Evolutionary conservation across 2,797 vertebrate genomes (phyloP).

Genomic region (Crenichthys baileyi): DNA sequence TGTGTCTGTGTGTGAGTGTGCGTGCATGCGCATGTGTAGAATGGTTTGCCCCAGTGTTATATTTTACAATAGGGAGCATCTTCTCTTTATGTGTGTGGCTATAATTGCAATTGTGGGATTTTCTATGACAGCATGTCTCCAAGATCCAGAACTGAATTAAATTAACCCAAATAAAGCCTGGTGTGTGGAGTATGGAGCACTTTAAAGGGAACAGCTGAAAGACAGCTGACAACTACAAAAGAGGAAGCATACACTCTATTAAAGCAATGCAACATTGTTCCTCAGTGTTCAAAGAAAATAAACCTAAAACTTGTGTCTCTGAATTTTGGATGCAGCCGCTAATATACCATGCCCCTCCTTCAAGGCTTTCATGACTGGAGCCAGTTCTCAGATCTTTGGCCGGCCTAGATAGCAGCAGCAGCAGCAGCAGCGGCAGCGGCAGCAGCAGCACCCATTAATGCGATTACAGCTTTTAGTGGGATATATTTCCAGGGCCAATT

Average conservation of each 20-base stretch:
- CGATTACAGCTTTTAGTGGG: conserved; percentile 76
- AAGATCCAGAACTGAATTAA: conserved; percentile 73
- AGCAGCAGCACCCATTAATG: conserved; percentile 68
- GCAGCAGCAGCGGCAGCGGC: conserved; percentile 36
- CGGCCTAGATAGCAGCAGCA: conserved; percentile 57
- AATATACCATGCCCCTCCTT: conserved; percentile 46
- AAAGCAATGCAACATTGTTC: conserved; percentile 32
- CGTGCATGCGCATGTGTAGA: neutral
- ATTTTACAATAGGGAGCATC: conserved; percentile 34
- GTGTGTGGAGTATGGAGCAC: conserved; percentile 43
- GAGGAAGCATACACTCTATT: conserved; percentile 31
- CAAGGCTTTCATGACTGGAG: conserved; percentile 46
- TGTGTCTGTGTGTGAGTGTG: neutral
- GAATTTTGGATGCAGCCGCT: conserved; percentile 46
- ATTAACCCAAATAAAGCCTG: conserved; percentile 78
- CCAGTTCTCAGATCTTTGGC: conserved; percentile 60
- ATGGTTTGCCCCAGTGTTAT: conserved; percentile 32
- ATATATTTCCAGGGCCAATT: conserved; percentile 72
- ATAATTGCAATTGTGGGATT: conserved; percentile 44
- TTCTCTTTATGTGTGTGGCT: conserved; percentile 37
- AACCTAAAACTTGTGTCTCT: conserved; percentile 54
- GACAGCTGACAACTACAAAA: conserved; percentile 49
- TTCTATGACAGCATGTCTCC: conserved; percentile 60
- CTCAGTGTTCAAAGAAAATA: conserved; percentile 22
- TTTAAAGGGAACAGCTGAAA: conserved; percentile 61